Evolutionary conservation across 2,888 invertebrate species (phyloP).

Genomic region (Malthinus seriepunctatus): DNA sequence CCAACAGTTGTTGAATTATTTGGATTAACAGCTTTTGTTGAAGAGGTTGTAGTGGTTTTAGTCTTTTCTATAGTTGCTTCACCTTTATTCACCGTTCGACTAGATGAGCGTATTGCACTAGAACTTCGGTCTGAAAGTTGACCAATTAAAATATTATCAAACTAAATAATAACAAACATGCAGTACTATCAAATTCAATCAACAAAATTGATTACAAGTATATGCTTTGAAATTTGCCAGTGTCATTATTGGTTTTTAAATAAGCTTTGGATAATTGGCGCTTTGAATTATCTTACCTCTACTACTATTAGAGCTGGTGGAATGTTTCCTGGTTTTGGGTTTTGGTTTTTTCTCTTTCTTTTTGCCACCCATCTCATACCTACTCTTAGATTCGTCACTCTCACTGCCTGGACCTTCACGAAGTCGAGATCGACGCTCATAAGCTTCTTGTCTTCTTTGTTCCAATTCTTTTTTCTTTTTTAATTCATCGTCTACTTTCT

Average conservation of each 20-base stretch:
- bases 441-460: constrained; percentile 49
- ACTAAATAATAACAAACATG: not conserved
- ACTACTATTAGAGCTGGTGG: constrained; percentile 37
- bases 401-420: constrained; percentile 54
- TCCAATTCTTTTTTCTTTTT: constrained; percentile 57
- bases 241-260: not conserved
- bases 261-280: not conserved
- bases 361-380: constrained; percentile 51
- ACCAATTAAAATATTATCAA: not conserved
- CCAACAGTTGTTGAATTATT: constrained; percentile 57
- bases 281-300: constrained; percentile 35
- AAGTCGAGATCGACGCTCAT: constrained; percentile 59
- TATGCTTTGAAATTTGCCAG: too few species aligned
- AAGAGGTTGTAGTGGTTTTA: not conserved
- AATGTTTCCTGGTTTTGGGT: constrained; percentile 30
- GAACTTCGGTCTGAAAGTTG: constrained; percentile 8
- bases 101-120: constrained; percentile 2
- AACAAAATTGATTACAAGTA: too few species aligned
- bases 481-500: constrained; percentile 52
- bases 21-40: not conserved
- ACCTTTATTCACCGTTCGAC: constrained; percentile 3
- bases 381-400: constrained; percentile 39
- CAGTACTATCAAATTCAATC: not conserved
- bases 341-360: constrained; percentile 43
- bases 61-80: constrained; percentile 10